These are phyloP conservation scores for Phaedon cochleariae DNA, from an alignment of 2,888 invertebrate genomes.

Conservation along the genomic window DNA sequence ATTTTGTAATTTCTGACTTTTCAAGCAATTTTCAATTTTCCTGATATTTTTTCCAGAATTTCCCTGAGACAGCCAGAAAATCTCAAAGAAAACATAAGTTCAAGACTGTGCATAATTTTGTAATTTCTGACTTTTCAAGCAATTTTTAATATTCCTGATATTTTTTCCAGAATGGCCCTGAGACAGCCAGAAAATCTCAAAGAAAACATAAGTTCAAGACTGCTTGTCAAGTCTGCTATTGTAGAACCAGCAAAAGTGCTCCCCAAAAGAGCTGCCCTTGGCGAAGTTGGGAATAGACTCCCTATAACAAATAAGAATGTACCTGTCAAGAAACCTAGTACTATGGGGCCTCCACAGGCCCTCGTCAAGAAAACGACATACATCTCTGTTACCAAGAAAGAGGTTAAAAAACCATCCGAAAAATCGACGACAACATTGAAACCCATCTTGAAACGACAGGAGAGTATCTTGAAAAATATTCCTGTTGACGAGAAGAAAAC, in stretches of 20 bases:
- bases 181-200: constrained; percentile 31
- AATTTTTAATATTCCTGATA: too few relatives aligned
- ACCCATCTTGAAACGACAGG: constrained; percentile 29
- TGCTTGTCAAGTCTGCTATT: constrained; percentile 31
- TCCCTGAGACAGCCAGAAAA: constrained; percentile 36
- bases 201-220: constrained; percentile 43
- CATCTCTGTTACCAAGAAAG: constrained; percentile 15
- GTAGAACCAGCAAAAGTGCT: constrained; percentile 28
- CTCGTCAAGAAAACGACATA: constrained; percentile 25
- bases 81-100: constrained; percentile 40
- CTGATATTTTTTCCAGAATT: constrained; percentile 45
- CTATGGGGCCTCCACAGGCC: constrained; percentile 27
- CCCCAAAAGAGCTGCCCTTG: constrained; percentile 47
- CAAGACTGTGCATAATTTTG: too few relatives aligned
- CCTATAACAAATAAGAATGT: constrained; percentile 14
- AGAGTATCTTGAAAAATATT: constrained; percentile 27
- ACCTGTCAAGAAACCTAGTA: constrained; percentile 26
- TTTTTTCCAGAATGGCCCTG: constrained; percentile 44
- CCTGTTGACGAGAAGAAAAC: constrained; percentile 13
- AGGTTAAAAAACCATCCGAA: constrained; percentile 26
- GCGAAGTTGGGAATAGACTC: constrained; percentile 50
- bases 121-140: too few relatives aligned
- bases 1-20: too few relatives aligned
- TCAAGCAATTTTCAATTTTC: too few relatives aligned
- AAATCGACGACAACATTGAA: constrained; percentile 11